Evolutionary conservation across 2,797 vertebrate species (phyloP).

Genomic region (Cryptoblepharus egeriae): DNA sequence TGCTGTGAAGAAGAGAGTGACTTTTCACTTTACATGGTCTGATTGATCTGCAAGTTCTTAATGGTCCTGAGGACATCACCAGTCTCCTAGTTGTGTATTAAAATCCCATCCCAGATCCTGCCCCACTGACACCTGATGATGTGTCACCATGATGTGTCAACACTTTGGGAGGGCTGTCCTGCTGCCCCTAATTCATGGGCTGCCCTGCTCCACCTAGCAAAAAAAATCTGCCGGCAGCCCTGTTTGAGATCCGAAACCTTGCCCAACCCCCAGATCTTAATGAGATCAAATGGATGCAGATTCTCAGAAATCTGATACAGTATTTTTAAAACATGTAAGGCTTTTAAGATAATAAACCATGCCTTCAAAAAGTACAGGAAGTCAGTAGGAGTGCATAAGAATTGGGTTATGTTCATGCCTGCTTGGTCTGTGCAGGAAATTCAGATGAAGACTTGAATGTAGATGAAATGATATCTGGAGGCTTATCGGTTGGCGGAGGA

Average conservation of each 20-base stretch:
- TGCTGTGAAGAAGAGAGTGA: no score
- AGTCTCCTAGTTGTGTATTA: no score
- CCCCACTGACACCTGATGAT: no score
- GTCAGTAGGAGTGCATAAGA: not conserved
- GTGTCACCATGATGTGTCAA: no score
- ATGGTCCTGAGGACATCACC: no score
- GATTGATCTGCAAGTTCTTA: no score
- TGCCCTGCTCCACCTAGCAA: no score
- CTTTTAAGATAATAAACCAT: not conserved
- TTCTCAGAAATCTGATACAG: not conserved
- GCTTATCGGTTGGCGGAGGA: not conserved
- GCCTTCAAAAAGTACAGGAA: not conserved
- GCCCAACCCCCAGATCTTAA: not conserved
- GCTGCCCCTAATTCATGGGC: no score
- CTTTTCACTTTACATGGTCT: no score
- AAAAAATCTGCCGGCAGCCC: no score
- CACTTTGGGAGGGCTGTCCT: no score
- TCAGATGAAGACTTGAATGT: not conserved
- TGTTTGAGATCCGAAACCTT: not conserved
- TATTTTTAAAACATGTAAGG: not conserved
- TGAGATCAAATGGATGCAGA: not conserved
- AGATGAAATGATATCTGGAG: not conserved
- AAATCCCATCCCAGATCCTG: no score
- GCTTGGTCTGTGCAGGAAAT: not conserved
- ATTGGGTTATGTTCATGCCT: not conserved